A percentile compares a stretch with the other conserved stretches of the same genome.
Evolutionary conservation across 2,797 vertebrate species (phyloP).

Genomic region (Jordanella pulchra): DNA sequence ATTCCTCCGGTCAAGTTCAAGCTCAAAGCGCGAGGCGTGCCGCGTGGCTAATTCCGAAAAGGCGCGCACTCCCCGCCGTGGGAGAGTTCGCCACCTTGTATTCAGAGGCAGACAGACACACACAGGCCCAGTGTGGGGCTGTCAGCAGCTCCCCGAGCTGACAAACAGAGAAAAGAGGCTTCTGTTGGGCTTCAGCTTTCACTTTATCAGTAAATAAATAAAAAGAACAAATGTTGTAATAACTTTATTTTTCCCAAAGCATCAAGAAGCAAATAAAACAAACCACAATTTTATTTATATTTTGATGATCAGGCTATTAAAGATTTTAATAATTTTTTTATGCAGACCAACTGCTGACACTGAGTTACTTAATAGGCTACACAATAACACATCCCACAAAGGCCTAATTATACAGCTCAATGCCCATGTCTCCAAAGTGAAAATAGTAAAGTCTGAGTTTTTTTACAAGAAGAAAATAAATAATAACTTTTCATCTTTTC

Average conservation of each 20-base stretch:
- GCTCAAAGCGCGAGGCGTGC: conserved; percentile 78
- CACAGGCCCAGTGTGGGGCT: conserved; percentile 25
- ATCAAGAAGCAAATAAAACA: background rate
- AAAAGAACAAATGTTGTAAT: background rate
- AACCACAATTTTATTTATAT: background rate
- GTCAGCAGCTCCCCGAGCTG: conserved; percentile 20
- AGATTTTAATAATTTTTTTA: background rate
- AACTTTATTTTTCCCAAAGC: background rate
- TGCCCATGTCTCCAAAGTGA: background rate
- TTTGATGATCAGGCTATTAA: background rate
- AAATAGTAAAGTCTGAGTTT: background rate
- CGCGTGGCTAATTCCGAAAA: conserved; percentile 72
- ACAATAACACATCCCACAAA: background rate
- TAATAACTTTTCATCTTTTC: background rate
- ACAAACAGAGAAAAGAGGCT: conserved; percentile 12
- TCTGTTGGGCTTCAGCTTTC: conserved; percentile 5
- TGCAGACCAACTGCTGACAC: background rate
- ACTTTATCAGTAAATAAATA: conserved; percentile 10
- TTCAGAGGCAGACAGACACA: conserved; percentile 36
- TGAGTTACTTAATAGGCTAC: background rate
- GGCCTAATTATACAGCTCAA: too few relatives aligned
- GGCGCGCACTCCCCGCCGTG: conserved; percentile 65
- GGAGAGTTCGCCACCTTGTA: conserved; percentile 67
- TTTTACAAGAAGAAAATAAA: background rate
- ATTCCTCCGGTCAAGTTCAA: conserved; percentile 85